Base-by-base conservation (phyloP, 2,888 invertebrate species). In the Heliconius charithonia region DNA sequence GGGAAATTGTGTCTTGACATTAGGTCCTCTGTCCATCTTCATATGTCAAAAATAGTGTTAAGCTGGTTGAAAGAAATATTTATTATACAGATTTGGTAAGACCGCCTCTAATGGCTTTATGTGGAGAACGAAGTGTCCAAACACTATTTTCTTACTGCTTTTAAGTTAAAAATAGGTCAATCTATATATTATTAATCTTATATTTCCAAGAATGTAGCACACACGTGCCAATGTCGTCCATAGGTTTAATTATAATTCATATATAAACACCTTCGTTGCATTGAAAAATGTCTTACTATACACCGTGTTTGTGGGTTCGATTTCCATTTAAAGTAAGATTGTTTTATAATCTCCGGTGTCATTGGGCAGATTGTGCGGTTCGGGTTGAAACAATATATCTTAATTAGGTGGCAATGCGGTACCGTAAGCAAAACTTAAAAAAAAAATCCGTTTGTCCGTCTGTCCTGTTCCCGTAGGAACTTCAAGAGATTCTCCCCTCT, bases 181-280 rank as follows among this genome's bases (percentile, higher is more conserved):
- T 59, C 65, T 29, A 13, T 9, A 19, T 19, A 32, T 66, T 29
- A 32, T 32, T 32, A 22, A 22, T 32, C 2, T 19, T 22, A 66
- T 65, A 66, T 12, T 37, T n/a, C 32, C 67, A 19, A 67, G 67
- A 37, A 37, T 67, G 67, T 67, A 37, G n/a, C 12, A 9, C 67
- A 25, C 67, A 67, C 37, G 67, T 67, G 67, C 67, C 37, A n/a
- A 37, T 67, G 37, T 67, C 67, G 67, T 37, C n/a, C 12, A 9
- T 27, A 25, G 63, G 16, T 63, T n/a, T 67, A 37, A 37, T 37
- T 67, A 12, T 22, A 67, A 67, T 59, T 59, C n/a, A 59, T n/a
- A n/a, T 59, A 59, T 59, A 59, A 59, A n/a, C 59, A 59, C n/a
- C n/a, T n/a, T 12, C 0, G 59, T 59, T 59, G 59, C 12, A 59